phyloP scores from a whole-genome alignment of 2,888 invertebrate genomes.

The Lysandra coridon region DNA sequence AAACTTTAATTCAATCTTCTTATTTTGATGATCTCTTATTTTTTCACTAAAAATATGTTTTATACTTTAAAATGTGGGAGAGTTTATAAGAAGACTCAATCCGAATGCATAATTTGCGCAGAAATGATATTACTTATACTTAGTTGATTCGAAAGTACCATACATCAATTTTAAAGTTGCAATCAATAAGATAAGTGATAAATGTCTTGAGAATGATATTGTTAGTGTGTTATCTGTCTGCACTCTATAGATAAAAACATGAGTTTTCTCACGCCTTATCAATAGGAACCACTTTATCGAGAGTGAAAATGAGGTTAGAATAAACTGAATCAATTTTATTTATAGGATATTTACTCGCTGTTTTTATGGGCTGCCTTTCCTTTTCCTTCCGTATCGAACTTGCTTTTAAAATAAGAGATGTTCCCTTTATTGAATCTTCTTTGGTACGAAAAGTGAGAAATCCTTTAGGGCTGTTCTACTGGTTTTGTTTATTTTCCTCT shows the following conservation, averaged over 20 bases:
- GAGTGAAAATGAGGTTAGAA: conserved; percentile 23
- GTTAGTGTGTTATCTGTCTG: conserved; percentile 11
- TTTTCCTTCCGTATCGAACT: neutral
- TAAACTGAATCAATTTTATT: conserved; percentile 25
- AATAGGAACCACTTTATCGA: conserved; percentile 26
- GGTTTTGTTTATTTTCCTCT: no score
- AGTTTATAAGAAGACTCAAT: no score
- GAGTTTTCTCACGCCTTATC: conserved; percentile 33
- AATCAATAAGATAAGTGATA: conserved; percentile 30
- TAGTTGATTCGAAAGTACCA: neutral
- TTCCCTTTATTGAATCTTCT: no score
- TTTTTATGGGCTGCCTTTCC: neutral
- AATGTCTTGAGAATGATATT: conserved; percentile 26
- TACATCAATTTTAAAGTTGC: conserved; percentile 1
- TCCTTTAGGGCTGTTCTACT: no score
- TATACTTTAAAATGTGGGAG: no score
- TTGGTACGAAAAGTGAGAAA: no score
- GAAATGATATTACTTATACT: neutral
- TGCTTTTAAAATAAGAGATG: no score
- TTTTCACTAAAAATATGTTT: no score
- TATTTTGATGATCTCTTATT: no score
- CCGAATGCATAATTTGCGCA: neutral
- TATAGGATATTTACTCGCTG: neutral
- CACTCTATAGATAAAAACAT: conserved; percentile 13
- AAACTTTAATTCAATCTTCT: no score